Evolutionary conservation across 2,888 invertebrate genomes (phyloP).

Genomic region (Aleiodes leptofemur): DNA sequence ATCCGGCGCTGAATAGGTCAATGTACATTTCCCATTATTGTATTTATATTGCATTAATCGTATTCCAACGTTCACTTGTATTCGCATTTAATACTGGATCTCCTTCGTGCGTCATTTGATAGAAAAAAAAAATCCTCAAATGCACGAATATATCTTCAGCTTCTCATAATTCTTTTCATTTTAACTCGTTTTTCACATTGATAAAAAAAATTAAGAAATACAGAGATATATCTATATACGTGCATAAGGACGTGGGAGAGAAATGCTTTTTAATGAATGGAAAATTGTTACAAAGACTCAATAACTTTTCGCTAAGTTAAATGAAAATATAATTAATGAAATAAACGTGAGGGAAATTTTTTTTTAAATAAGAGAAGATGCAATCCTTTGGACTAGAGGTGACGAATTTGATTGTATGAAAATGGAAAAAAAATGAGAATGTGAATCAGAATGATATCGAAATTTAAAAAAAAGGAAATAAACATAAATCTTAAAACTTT

Average conservation of each 20-base stretch:
- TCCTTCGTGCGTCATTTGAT: too few relatives aligned
- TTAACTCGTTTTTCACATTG: too few relatives aligned
- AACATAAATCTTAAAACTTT: conserved; percentile 8
- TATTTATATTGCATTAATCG: conserved; percentile 40
- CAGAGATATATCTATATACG: background rate
- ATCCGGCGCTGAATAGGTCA: conserved; percentile 68
- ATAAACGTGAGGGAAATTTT: background rate
- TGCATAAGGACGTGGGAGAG: conserved; percentile 19
- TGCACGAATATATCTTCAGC: too few relatives aligned
- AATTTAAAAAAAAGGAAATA: background rate
- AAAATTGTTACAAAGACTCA: conserved; percentile 2
- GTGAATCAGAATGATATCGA: too few relatives aligned
- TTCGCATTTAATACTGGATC: background rate
- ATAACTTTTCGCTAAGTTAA: conserved; percentile 13
- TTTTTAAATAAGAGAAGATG: background rate
- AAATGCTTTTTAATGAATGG: conserved; percentile 16
- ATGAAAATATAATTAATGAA: conserved; percentile 15
- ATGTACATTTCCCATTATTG: conserved; percentile 61
- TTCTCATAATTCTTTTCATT: too few relatives aligned
- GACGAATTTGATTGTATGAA: background rate
- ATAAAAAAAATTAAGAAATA: too few relatives aligned
- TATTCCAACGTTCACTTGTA: conserved; percentile 1
- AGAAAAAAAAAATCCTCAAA: background rate
- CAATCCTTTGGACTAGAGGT: background rate
- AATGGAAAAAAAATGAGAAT: too few relatives aligned